phyloP scores from a whole-genome alignment of 2,113 vertebrate genomes.

The Galemys pyrenaicus region DNA sequence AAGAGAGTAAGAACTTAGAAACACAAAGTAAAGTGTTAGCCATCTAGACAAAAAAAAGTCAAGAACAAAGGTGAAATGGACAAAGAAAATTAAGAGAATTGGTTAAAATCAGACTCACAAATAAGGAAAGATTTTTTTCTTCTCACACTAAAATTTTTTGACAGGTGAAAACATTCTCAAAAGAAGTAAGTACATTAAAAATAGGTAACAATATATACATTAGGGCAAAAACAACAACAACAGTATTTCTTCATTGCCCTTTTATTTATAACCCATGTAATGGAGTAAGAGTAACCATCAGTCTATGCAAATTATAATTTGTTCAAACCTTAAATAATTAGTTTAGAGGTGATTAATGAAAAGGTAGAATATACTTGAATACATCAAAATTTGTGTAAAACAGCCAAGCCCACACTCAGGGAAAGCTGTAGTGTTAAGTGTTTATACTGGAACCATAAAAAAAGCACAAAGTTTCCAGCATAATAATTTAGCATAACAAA shows the following conservation, averaged over 20 bases:
- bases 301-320: neutral
- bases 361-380: neutral
- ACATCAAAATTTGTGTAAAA: neutral
- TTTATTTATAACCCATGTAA: neutral
- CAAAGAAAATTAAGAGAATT: neutral
- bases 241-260: accelerated
- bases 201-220: neutral
- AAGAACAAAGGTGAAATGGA: neutral
- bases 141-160: neutral
- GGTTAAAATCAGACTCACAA: neutral
- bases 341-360: neutral
- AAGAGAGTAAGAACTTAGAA: neutral
- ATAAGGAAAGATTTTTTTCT: too few species aligned
- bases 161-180: neutral
- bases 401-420: neutral
- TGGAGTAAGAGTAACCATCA: neutral
- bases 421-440: neutral
- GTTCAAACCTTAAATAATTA: neutral
- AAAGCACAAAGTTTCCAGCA: neutral
- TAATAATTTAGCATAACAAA: neutral
- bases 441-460: neutral
- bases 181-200: too few species aligned
- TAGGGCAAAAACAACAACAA: neutral
- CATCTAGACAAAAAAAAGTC: neutral
- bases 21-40: neutral